These are phyloP conservation scores for Campoletis sonorensis DNA, from an alignment of 1,140 invertebrate species.

Conservation along the genomic window DNA sequence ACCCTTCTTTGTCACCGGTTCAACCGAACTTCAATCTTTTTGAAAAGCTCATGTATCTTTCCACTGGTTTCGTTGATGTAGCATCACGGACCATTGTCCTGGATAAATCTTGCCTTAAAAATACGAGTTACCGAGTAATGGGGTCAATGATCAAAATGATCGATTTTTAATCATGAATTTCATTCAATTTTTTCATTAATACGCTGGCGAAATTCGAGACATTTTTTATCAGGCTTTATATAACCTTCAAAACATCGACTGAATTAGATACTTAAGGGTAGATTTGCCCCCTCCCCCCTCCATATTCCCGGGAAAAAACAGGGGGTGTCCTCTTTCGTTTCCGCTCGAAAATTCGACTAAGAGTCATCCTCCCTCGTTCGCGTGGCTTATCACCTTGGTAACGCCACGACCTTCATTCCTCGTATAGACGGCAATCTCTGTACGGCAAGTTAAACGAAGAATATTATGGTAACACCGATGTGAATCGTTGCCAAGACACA, in stretches of 20 bases:
- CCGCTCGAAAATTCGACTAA: conserved; percentile 3
- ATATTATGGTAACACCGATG: conserved; percentile 39
- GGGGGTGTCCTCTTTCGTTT: not conserved
- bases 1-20: not conserved
- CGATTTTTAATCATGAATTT: too few relatives aligned
- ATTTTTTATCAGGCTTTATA: too few relatives aligned
- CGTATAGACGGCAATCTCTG: conserved; percentile 41
- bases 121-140: too few relatives aligned
- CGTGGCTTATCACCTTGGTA: conserved; percentile 48
- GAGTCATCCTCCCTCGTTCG: conserved; percentile 21
- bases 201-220: too few relatives aligned
- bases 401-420: conserved; percentile 41
- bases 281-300: not conserved
- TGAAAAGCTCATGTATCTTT: too few relatives aligned
- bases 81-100: too few relatives aligned
- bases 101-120: too few relatives aligned
- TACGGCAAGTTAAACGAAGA: conserved; percentile 29
- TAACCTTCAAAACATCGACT: not conserved
- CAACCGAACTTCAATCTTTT: too few relatives aligned
- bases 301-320: too few relatives aligned
- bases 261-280: not conserved
- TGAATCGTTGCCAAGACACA: conserved; percentile 32
- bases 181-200: too few relatives aligned
- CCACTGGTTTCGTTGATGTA: too few relatives aligned
- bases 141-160: too few relatives aligned